Evolutionary conservation across 2,797 vertebrate species (phyloP).

Genomic region (Labeo calbasu): DNA sequence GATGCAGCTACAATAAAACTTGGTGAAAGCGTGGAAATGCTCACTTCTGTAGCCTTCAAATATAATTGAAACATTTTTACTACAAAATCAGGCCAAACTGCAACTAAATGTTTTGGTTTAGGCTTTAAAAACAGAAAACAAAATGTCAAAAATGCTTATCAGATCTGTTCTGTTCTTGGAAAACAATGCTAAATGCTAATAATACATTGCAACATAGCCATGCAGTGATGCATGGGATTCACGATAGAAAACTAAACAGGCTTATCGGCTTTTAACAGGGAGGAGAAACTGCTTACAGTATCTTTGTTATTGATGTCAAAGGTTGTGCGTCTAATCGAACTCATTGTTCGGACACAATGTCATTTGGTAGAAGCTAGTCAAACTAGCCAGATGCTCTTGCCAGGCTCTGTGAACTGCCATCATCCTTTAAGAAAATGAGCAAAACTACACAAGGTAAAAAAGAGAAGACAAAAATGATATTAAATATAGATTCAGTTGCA

Average conservation of each 20-base stretch:
- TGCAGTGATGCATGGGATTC: background rate
- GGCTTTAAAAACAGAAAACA: background rate
- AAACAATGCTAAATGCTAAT: background rate
- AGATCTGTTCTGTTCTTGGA: background rate
- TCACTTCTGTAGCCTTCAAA: background rate
- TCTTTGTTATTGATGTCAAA: conserved; percentile 21
- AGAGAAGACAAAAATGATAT: background rate
- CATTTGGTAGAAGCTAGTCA: background rate
- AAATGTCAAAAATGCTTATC: background rate
- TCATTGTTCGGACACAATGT: background rate
- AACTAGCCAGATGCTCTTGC: background rate
- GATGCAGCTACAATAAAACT: background rate
- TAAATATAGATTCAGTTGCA: background rate
- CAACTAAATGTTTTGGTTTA: background rate
- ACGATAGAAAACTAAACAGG: background rate
- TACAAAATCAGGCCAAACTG: background rate
- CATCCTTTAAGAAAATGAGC: background rate
- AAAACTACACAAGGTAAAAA: background rate
- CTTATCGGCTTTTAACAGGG: background rate
- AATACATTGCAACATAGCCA: background rate
- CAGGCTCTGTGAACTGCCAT: background rate
- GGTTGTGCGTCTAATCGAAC: conserved; percentile 5
- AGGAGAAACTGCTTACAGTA: background rate
- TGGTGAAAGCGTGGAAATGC: background rate
- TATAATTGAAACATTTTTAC: background rate